Base-by-base conservation (phyloP, 2,113 vertebrate species). In the Saccopteryx bilineata region DNA sequence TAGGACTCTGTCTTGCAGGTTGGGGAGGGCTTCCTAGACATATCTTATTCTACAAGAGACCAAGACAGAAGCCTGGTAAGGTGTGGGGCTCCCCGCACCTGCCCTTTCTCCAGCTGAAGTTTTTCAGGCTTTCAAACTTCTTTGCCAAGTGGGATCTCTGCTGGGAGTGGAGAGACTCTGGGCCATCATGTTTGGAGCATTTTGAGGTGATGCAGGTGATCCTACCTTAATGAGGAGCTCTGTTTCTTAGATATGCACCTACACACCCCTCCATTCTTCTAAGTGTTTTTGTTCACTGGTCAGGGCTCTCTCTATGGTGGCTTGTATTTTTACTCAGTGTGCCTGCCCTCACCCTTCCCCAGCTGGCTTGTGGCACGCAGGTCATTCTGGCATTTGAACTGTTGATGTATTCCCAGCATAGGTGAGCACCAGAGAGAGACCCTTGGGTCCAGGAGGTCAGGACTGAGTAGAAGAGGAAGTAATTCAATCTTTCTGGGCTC, bases 101-200 rank as follows among this genome's bases (percentile, higher is more conserved):
- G 68, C 11, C 50, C 21, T 66, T 9, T 33, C 28, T 82, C 50
- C 26, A 6, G 1, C 26, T 39, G n/a, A 74, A 56, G 48, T 0
- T 9, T 75, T 75, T 33, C 17, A 66, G 68, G 18, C 24, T 63
- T 1, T 39, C 46, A 18, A 7, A 1, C 9, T 82, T 13, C 24
- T 26, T 17, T 63, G 54, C 31, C 1, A 0, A 8, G 15, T 26
- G 26, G 18, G 33, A 4, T 1, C 4, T 86, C n/a, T 7, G 23
- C 72, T 69, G 21, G 7, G 52, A 93, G 58, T 15, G 75, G 39
- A 86, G 82, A 69, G 19, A 19, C 33, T 85, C 26, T 48, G 63
- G 60, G 33, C 2, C 24, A n/a, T 28, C 61, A 8, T 93, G 52
- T 79, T 6, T 56, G 61, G 50, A 75, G 50, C 14, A 31, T 21